Conservation (phyloP, 2,888 invertebrate species). For the Diarsia rubi region DNA sequence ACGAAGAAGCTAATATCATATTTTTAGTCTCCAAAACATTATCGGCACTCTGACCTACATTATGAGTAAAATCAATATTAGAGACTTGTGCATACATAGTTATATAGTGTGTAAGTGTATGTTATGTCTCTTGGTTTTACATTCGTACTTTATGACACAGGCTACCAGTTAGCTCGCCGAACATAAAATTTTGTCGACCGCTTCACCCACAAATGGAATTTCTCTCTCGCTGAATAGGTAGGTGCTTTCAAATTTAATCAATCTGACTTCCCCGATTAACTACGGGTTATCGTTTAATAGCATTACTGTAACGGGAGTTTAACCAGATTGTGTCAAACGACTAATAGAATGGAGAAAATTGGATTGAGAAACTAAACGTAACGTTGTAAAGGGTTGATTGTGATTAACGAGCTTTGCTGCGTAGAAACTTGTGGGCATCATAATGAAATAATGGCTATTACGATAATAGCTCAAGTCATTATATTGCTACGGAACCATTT, state of each 20-base stretch:
- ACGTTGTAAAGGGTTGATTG: conserved; percentile 43
- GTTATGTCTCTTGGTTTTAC: conserved; percentile 26
- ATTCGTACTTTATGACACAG: conserved; percentile 6
- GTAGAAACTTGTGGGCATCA: conserved; percentile 46
- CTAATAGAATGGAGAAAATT: conserved; percentile 45
- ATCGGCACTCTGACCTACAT: conserved; percentile 50
- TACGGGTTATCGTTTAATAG: conserved; percentile 69
- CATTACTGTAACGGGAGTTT: conserved; percentile 42
- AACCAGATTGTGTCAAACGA: conserved; percentile 45
- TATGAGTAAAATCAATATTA: conserved; percentile 51
- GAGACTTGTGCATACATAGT: conserved; percentile 10
- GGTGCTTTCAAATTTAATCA: conserved; percentile 70
- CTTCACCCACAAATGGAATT: conserved; percentile 60
- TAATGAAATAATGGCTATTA: conserved; percentile 50
- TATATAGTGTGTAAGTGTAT: conserved; percentile 7
- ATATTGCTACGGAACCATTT: conserved; percentile 32
- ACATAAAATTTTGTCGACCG: conserved; percentile 43
- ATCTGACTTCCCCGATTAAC: conserved; percentile 62
- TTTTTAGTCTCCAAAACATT: conserved; percentile 42
- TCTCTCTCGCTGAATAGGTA: conserved; percentile 52
- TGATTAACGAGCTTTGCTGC: conserved; percentile 49
- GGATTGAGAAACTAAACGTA: conserved; percentile 43
- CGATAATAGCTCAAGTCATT: conserved; percentile 48
- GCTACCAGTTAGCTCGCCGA: conserved; percentile 15
- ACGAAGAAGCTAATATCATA: conserved; percentile 38